Evolutionary conservation across 2,888 invertebrate genomes (phyloP), one percentile per base, ranked within the genome.

Genomic region (Octonoba sinensis): DNA sequence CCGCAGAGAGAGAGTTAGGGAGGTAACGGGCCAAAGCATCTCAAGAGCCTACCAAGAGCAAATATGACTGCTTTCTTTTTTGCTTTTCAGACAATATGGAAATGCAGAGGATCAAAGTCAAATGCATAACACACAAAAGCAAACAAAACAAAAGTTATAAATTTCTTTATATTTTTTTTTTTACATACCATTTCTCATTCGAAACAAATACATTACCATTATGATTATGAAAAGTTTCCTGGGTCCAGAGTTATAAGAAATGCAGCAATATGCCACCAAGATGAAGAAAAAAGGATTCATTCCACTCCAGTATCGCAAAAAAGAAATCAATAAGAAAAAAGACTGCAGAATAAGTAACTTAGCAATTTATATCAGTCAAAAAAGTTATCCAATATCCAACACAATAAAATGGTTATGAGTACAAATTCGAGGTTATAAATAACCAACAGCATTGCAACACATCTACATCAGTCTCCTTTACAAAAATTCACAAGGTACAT

Each of bases 1-100:
- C 62, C 73, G 54, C 36, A 51, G 44, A 69, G 56, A 36, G 71
- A 65, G 18, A 27, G 71, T 59, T 65, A 79, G 65, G 57, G 73
- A 67, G 65, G 78, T 69, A 57, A 56, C 73, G 66, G 69, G 67
- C 79, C 72, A 69, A 81, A 72, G 15, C 78, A 81, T 81, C 79
- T 74, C 73, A 81, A 73, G 74, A 72, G 62, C 79, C 79, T 81
- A 81, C 60, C 79, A 81, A 81, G 79, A 81, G 74, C 54, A 79
- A 81, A 81, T 62, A 81, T 73, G 72, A 56, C 67, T 67, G 62
- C 73, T 81, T 73, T 81, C 79, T 81, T 57, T 60, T 67, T 73
- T 81, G 69, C 60, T 73, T 73, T 57, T 67, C 46, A 62, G 79
- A 81, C 64, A 81, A 81, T 62, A 81, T 69, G 62, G 66, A 81